Evolutionary conservation across 2,113 vertebrate genomes (phyloP), one percentile per base, ranked within the genome.

Genomic region (Equus przewalskii): DNA sequence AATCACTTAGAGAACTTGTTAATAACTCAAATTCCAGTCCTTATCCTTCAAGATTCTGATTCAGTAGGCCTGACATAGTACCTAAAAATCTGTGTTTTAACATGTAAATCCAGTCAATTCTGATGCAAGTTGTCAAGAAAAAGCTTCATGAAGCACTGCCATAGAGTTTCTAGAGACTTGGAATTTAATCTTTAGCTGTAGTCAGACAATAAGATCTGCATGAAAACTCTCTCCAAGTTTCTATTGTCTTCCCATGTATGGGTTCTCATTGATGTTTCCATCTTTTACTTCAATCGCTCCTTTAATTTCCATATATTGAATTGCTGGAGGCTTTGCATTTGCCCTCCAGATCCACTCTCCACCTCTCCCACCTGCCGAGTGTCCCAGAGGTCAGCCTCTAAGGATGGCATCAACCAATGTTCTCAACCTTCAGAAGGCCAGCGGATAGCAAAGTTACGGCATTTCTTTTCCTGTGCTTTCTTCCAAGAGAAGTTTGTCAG

Each of bases 201-300:
- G n/a, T 46, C 76, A 65, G 54, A 85, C 36, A 88, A 28, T 56
- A 67, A 56, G 41, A 75, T 54, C 22, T 13, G 58, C 12, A 76
- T 18, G 44, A 73, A 54, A 62, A 97, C 36, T 65, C 44, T 76
- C 24, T 70, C 11, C 51, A 49, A n/a, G 26, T 88, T 67, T 80
- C 46, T 54, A 7, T 70, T 96, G 11, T 76, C n/a, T 97, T 91
- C 70, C 58, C n/a, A 44, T 1, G 6, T 65, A 13, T 28, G 16
- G 41, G 73, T 90, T 84, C 58, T 79, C 93, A 60, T 30, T 89
- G 89, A 12, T 51, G 26, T 51, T 94, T 79, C 72, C 16, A 13
- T 80, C 21, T 51, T 16, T 87, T 49, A 46, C 7, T 44, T 65
- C n/a, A 54, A 14, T 76, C 33, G 46, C 54, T 78, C 28, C 22